Evolutionary conservation across 1,140 invertebrate genomes (phyloP).

Genomic region (Coelopa frigida): DNA sequence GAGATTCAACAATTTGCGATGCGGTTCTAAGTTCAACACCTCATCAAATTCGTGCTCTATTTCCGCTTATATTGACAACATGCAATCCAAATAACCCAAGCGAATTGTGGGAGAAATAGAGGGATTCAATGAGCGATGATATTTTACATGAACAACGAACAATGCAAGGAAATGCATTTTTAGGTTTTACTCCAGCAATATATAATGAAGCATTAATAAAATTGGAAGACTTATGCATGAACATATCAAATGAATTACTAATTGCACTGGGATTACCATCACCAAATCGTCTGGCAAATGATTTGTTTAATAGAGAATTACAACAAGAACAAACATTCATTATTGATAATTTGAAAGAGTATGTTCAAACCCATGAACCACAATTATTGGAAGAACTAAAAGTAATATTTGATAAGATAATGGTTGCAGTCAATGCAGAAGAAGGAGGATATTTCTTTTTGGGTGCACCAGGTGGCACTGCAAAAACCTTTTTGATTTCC

Average conservation of each 20-base stretch:
- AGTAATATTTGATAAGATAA: neutral
- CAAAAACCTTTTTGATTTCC: slow-evolving; percentile 45
- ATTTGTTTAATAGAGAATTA: slow-evolving; percentile 22
- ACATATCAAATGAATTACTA: slow-evolving; percentile 23
- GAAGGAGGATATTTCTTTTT: slow-evolving; percentile 1
- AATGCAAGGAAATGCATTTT: too few relatives aligned
- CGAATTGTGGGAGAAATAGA: slow-evolving; percentile 36
- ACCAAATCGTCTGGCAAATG: slow-evolving; percentile 23
- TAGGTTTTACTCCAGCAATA: slow-evolving; percentile 27
- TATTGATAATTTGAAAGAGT: slow-evolving; percentile 13
- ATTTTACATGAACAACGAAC: too few relatives aligned
- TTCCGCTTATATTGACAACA: slow-evolving; percentile 38
- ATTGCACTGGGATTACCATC: slow-evolving; percentile 25
- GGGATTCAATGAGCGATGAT: slow-evolving; percentile 28
- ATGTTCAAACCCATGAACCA: slow-evolving; percentile 13
- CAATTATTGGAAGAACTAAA: slow-evolving; percentile 6
- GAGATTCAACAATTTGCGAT: slow-evolving; percentile 34
- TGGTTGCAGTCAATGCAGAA: neutral
- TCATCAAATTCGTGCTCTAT: slow-evolving; percentile 42
- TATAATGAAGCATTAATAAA: slow-evolving; percentile 26
- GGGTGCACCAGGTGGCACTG: slow-evolving; percentile 25
- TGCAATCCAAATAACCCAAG: slow-evolving; percentile 28
- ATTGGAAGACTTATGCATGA: slow-evolving; percentile 30
- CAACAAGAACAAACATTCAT: slow-evolving; percentile 22
- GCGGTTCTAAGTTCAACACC: slow-evolving; percentile 27